Evolutionary conservation across 2,797 vertebrate species (phyloP).

Genomic region (Enteromius radiatus): DNA sequence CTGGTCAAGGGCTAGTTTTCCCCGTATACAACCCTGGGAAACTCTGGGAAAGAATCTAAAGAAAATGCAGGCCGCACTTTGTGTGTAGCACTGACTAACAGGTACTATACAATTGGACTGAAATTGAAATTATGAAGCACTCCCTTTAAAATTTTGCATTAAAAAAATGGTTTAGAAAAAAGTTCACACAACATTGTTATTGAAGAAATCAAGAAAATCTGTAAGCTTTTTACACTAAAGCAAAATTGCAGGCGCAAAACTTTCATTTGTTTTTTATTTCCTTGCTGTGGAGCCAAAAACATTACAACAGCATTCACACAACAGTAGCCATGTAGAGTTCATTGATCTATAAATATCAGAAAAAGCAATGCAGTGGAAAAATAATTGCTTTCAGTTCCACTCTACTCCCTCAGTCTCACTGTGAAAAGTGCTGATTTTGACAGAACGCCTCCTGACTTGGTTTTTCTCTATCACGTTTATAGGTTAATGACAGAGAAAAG

Average conservation of each 20-base stretch:
- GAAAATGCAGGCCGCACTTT: background rate
- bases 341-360: slow-evolving; percentile 63
- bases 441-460: slow-evolving; percentile 25
- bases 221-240: background rate
- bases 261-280: background rate
- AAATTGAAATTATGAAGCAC: background rate
- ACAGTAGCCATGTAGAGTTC: slow-evolving; percentile 47
- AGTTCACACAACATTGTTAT: background rate
- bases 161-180: background rate
- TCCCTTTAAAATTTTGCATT: background rate
- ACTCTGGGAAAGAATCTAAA: background rate
- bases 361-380: slow-evolving; percentile 48
- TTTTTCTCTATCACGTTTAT: slow-evolving; percentile 33
- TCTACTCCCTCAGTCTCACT: slow-evolving; percentile 30
- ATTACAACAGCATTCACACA: slow-evolving; percentile 36
- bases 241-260: slow-evolving; percentile 13
- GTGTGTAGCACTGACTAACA: background rate
- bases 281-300: background rate
- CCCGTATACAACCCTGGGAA: background rate
- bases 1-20: slow-evolving; percentile 3
- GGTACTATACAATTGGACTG: background rate
- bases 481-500: slow-evolving; percentile 46
- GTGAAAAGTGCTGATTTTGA: slow-evolving; percentile 58
- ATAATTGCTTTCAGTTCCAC: slow-evolving; percentile 51
- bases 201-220: background rate